These are phyloP conservation scores for Cheilosia vernalis DNA, from an alignment of 2,888 invertebrate genomes.

Conservation along the genomic window DNA sequence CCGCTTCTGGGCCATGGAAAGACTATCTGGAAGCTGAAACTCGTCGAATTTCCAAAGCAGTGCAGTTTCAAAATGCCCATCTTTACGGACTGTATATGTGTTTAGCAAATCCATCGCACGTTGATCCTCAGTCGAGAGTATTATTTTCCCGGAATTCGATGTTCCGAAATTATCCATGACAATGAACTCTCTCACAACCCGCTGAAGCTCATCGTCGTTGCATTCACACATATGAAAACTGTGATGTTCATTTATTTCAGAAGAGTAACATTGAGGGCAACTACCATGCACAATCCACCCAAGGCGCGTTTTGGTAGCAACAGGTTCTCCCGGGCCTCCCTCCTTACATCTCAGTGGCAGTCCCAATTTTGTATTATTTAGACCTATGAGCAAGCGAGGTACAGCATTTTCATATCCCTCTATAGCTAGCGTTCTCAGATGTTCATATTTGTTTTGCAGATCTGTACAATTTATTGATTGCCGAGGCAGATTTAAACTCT, in stretches of 20 bases:
- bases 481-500: background rate
- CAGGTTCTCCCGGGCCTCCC: conserved; percentile 45
- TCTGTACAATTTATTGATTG: background rate
- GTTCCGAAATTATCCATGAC: conserved; percentile 19
- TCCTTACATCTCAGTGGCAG: too few species aligned
- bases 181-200: background rate
- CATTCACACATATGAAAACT: too few species aligned
- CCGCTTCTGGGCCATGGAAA: conserved; percentile 63
- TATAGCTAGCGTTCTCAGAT: conserved; percentile 38
- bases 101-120: background rate
- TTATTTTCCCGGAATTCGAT: background rate
- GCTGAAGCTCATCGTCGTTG: too few species aligned
- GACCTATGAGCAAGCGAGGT: conserved; percentile 22
- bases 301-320: too few species aligned
- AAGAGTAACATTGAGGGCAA: too few species aligned
- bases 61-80: background rate
- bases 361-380: background rate
- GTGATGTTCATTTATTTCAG: too few species aligned
- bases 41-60: conserved; percentile 74
- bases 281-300: too few species aligned
- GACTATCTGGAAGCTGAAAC: conserved; percentile 75
- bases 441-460: background rate
- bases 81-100: background rate
- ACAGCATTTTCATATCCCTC: conserved; percentile 31
- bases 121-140: background rate